Percentiles rank a stretch among this genome's conserved stretches.
phyloP scores from a whole-genome alignment of 2,113 vertebrate species.

The Gavialis gangeticus region DNA sequence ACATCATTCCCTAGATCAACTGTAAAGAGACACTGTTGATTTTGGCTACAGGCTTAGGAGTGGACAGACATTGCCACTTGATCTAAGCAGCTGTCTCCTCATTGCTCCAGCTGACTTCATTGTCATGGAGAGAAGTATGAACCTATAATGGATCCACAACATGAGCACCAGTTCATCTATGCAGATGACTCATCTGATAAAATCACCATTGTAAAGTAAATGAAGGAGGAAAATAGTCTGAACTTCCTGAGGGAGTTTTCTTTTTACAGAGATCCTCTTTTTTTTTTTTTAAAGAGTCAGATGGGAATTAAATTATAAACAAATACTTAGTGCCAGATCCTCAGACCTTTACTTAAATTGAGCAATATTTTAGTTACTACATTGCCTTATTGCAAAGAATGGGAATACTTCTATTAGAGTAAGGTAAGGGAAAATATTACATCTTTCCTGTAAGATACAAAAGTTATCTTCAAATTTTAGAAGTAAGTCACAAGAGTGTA shows the following conservation, averaged over 20 bases:
- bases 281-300: not conserved
- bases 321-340: not conserved
- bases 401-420: not conserved
- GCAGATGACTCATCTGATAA: conserved; percentile 63
- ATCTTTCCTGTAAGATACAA: not conserved
- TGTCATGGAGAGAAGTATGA: conserved; percentile 56
- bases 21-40: conserved; percentile 59
- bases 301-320: conserved; percentile 23
- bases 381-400: not conserved
- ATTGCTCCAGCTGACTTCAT: conserved; percentile 29
- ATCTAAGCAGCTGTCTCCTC: conserved; percentile 57
- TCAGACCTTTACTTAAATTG: not conserved
- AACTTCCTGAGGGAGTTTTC: conserved; percentile 50
- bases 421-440: not conserved
- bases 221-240: not conserved
- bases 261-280: conserved; percentile 32
- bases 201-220: conserved; percentile 51
- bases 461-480: not conserved
- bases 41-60: conserved; percentile 52
- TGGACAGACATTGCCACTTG: conserved; percentile 55
- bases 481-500: not conserved
- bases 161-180: not conserved
- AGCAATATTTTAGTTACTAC: not conserved
- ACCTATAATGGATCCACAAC: conserved; percentile 53
- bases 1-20: conserved; percentile 44